phyloP scores from a whole-genome alignment of 1,140 invertebrate species.

The Drosophila melanica region DNA sequence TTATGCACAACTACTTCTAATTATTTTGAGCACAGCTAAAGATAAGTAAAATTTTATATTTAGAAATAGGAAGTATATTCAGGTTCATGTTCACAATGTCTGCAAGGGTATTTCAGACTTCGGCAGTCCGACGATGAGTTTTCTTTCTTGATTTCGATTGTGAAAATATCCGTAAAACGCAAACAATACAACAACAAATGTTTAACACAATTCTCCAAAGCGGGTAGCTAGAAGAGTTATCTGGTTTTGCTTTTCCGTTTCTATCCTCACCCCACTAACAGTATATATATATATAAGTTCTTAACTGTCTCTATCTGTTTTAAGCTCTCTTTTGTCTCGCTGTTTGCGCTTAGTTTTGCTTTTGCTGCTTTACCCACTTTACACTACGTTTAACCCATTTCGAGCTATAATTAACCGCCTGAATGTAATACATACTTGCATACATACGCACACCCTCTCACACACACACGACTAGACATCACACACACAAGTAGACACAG shows the following conservation, averaged over 20 bases:
- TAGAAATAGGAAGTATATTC: no score
- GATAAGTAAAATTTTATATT: no score
- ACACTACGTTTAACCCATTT: constrained; percentile 71
- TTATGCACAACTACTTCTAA: no score
- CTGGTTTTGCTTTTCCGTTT: constrained; percentile 56
- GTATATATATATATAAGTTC: constrained; percentile 8
- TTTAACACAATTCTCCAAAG: constrained; percentile 26
- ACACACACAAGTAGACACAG: constrained; percentile 39
- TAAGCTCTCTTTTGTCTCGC: constrained; percentile 44
- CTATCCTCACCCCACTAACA: neutral
- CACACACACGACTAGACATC: neutral
- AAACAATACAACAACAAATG: constrained; percentile 26
- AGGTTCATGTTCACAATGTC: no score
- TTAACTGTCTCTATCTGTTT: constrained; percentile 24
- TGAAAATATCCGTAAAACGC: constrained; percentile 14
- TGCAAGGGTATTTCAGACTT: constrained; percentile 6
- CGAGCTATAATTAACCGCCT: constrained; percentile 72
- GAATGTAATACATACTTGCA: constrained; percentile 53
- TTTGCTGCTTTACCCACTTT: constrained; percentile 56
- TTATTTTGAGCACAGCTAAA: no score
- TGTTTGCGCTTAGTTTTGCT: constrained; percentile 59
- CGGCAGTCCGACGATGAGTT: constrained; percentile 1
- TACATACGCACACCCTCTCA: neutral
- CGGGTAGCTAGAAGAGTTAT: constrained; percentile 58
- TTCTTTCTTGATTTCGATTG: constrained; percentile 1